Conservation (phyloP, 2,888 invertebrate genomes). For the Chaetogeoica ovagalla region DNA sequence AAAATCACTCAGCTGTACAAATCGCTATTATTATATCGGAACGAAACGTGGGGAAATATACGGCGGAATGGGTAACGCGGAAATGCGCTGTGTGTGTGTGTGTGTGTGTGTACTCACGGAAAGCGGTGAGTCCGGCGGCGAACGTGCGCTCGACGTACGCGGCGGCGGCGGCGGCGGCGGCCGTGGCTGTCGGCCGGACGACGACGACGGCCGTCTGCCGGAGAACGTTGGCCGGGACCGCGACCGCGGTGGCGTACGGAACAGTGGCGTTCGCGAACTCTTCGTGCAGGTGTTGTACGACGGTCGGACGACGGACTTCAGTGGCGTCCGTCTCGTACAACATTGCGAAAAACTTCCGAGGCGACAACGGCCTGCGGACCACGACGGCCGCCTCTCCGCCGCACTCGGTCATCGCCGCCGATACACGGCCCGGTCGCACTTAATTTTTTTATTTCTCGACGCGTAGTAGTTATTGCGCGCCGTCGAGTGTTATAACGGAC, state of each 20-base stretch:
- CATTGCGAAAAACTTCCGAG: slow-evolving; percentile 55
- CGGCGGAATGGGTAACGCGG: too few species aligned
- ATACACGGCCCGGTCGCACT: background rate
- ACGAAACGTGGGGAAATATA: too few species aligned
- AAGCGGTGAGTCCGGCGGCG: slow-evolving; percentile 66
- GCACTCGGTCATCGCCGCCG: slow-evolving; percentile 23
- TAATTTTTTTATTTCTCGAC: background rate
- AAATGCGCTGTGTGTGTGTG: too few species aligned
- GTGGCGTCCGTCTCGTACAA: slow-evolving; percentile 54
- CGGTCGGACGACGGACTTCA: background rate
- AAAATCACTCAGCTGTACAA: too few species aligned
- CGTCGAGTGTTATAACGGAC: too few species aligned
- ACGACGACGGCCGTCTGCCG: slow-evolving; percentile 27
- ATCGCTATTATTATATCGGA: too few species aligned
- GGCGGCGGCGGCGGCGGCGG: too few species aligned
- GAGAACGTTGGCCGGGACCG: background rate
- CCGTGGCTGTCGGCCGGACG: slow-evolving; percentile 29
- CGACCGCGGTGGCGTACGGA: background rate
- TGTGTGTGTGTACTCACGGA: slow-evolving; percentile 66
- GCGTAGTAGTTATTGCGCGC: too few species aligned
- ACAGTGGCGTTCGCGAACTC: background rate
- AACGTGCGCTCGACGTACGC: slow-evolving; percentile 60
- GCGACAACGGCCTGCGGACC: slow-evolving; percentile 54
- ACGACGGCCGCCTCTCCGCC: slow-evolving; percentile 40
- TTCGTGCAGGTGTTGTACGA: background rate